Evolutionary conservation across 2,797 vertebrate species (phyloP).

Genomic region (Mergus octosetaceus): DNA sequence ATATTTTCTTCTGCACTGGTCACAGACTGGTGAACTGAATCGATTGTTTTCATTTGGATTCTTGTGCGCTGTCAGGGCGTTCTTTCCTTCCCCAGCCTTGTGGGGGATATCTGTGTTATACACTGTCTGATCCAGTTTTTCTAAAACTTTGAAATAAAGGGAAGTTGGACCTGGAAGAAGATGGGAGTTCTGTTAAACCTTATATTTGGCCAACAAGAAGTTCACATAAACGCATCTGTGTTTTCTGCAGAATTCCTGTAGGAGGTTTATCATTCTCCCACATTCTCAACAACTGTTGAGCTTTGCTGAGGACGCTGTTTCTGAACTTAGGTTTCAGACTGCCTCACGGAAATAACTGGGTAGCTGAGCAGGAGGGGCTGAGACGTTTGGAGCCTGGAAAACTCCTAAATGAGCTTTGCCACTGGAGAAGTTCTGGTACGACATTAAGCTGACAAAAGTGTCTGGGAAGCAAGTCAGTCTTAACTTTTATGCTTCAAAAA

Average conservation of each 20-base stretch:
- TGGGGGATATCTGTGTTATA: not conserved
- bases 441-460: not conserved
- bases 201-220: not conserved
- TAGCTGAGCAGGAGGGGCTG: not conserved
- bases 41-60: not conserved
- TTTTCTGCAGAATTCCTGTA: not conserved
- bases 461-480: conserved; percentile 2
- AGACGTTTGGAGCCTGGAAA: not conserved
- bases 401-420: not conserved
- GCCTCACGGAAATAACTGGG: not conserved
- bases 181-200: not conserved
- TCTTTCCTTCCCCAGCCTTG: not conserved
- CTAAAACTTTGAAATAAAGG: not conserved
- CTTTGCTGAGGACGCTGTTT: not conserved
- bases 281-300: not conserved
- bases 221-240: not conserved
- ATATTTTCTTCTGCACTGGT: not conserved
- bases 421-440: not conserved
- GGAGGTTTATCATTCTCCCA: not conserved
- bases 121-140: not conserved
- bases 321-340: not conserved
- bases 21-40: not conserved
- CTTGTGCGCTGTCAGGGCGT: not conserved
- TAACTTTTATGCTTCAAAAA: not conserved
- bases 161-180: not conserved